These are phyloP conservation scores for Pangasius krempfi DNA, from an alignment of 2,797 vertebrate genomes.

Conservation along the genomic window DNA sequence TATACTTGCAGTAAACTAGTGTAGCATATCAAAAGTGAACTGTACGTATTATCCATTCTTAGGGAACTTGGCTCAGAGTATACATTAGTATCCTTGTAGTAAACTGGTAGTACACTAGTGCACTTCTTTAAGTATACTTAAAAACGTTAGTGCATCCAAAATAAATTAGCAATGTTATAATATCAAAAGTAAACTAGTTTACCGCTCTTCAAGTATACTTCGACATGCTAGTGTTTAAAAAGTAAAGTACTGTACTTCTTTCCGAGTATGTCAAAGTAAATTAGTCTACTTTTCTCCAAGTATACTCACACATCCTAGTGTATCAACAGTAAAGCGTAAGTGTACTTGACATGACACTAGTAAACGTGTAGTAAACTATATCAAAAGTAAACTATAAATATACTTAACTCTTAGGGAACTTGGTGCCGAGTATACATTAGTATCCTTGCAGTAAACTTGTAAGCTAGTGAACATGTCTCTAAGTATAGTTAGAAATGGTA, in stretches of 20 bases:
- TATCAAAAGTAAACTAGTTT: background rate
- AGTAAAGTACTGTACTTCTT: background rate
- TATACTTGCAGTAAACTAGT: too few relatives aligned
- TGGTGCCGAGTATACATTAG: background rate
- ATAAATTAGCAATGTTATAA: background rate
- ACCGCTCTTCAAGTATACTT: background rate
- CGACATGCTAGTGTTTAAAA: too few relatives aligned
- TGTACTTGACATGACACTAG: background rate
- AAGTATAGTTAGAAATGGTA: background rate
- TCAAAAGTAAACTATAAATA: background rate
- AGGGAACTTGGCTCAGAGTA: too few relatives aligned
- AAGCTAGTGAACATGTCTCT: background rate
- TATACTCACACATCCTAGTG: background rate
- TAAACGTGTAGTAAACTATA: too few relatives aligned
- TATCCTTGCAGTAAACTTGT: background rate
- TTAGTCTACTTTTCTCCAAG: background rate
- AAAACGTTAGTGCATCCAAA: background rate
- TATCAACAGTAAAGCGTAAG: background rate
- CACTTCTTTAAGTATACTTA: background rate
- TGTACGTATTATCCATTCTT: background rate
- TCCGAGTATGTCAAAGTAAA: background rate
- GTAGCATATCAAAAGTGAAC: background rate
- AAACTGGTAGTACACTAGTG: background rate
- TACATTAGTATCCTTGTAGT: background rate
- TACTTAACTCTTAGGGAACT: background rate